Percentiles rank a stretch among this genome's conserved stretches.
Conservation (phyloP, 2,797 vertebrate species). For the Knipowitschia caucasica region DNA sequence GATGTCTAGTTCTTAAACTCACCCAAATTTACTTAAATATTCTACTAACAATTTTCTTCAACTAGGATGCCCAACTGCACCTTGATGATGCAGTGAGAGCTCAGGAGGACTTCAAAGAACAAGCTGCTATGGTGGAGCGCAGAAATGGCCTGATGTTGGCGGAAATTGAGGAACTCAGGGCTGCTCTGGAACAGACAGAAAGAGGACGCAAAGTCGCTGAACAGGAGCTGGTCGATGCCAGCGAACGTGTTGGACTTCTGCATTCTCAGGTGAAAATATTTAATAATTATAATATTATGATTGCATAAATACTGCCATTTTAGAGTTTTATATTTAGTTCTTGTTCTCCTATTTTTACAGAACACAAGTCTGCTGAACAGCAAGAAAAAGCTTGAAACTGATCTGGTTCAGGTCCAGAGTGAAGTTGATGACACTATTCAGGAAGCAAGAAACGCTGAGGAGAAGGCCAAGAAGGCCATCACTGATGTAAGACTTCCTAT, state of each 20-base stretch:
- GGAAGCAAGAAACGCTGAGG: too few species aligned
- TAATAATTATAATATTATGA: too few species aligned
- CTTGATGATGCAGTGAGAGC: constrained; percentile 19
- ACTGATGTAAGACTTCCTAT: too few species aligned
- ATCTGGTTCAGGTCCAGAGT: constrained; percentile 84
- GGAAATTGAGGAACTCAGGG: constrained; percentile 3
- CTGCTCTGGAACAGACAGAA: constrained; percentile 9
- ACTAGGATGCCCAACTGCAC: too few species aligned
- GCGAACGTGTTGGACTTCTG: constrained; percentile 5
- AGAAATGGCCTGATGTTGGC: constrained; percentile 6
- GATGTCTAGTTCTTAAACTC: neutral
- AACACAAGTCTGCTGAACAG: constrained; percentile 86
- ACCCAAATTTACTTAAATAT: too few species aligned
- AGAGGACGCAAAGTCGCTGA: constrained; percentile 29
- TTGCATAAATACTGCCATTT: too few species aligned
- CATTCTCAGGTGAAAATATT: constrained; percentile 61
- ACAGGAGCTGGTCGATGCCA: constrained; percentile 4
- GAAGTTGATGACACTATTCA: constrained; percentile 87
- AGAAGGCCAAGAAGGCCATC: too few species aligned
- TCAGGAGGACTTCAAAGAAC: constrained; percentile 9
- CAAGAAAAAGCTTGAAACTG: constrained; percentile 87
- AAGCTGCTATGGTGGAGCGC: constrained; percentile 6
- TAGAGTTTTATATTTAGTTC: too few species aligned
- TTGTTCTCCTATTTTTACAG: constrained; percentile 63
- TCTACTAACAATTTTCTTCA: too few species aligned